A percentile compares a stretch with the other conserved stretches of the same genome.
These are phyloP conservation scores for Amyelois transitella DNA, from an alignment of 1,140 invertebrate genomes.

Conservation along the genomic window DNA sequence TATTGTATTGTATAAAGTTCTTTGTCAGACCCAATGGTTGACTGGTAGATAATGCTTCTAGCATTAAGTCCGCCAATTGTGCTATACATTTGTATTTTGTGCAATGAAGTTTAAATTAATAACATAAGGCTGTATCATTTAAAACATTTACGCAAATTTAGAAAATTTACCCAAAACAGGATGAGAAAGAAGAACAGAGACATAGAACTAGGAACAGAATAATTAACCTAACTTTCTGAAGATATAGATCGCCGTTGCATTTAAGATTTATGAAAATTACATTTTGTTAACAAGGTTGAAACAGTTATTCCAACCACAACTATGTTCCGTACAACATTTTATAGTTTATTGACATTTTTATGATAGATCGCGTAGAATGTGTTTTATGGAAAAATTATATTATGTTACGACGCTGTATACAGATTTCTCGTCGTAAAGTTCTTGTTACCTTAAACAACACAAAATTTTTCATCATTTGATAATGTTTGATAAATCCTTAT, in stretches of 20 bases:
- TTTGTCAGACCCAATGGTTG: too few species aligned
- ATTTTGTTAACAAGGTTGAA: neutral
- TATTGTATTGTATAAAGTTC: too few species aligned
- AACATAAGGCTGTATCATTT: too few species aligned
- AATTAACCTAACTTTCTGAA: neutral
- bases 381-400: neutral
- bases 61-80: too few species aligned
- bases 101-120: too few species aligned
- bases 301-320: slow-evolving; percentile 14
- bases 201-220: neutral
- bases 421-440: neutral
- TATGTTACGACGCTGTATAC: too few species aligned
- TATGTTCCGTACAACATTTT: slow-evolving; percentile 10
- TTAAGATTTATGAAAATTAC: neutral
- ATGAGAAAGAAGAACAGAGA: neutral
- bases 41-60: too few species aligned
- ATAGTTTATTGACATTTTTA: slow-evolving; percentile 22
- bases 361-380: neutral
- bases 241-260: neutral
- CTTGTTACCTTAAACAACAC: neutral
- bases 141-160: too few species aligned
- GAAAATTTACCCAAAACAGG: too few species aligned
- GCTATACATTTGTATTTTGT: too few species aligned
- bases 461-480: too few species aligned
- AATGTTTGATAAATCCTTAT: too few species aligned